Evolutionary conservation across 2,888 invertebrate genomes (phyloP), one percentile per base, ranked within the genome.

Genomic region (Agriopis marginaria): DNA sequence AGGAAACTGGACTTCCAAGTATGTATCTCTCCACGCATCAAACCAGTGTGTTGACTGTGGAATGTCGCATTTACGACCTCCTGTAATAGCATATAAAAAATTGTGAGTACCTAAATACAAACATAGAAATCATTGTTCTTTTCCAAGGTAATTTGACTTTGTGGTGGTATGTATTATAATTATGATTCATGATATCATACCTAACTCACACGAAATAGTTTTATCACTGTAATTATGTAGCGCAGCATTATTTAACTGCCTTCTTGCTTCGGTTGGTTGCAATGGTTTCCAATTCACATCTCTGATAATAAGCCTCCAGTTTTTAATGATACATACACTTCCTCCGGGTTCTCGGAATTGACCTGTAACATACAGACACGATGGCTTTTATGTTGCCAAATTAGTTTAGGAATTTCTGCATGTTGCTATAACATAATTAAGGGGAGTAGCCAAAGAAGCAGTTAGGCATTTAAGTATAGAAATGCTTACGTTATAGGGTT

Each of bases 21-120:
- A 99, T 42, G 97, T 97, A 80, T 98, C 98, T 80, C 99, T 95
- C 98, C 99, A 99, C 10, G 97, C 96, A 89, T 99, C 99, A 95
- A 98, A 99, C 99, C 99, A 99, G 12, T 98, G 97, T 64, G 98
- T 97, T 10, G 96, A 95, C 49, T 96, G 93, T 44, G 98, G 98
- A 78, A 97, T 94, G 78, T 97, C 96, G 73, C 98, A 89, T 78
- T 95, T 95, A 70, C 95, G 92, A 54, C 94, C 89, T 51, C 93
- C 95, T 95, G 85, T 12, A 87, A 89, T 11, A 17, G 42, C 12
- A 63, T 17, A 50, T 32, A 32, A 51, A 11, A 51, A 7, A 42
- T 8, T 42, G 7, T 42, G 8, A 42, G 9, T 42, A 42, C 7
- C 42, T 42, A 42, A 10, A 42, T 1, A 9, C 7, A 9, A 42